Evolutionary conservation across 2,797 vertebrate genomes (phyloP).

Genomic region (Enteromius fasciolatus): DNA sequence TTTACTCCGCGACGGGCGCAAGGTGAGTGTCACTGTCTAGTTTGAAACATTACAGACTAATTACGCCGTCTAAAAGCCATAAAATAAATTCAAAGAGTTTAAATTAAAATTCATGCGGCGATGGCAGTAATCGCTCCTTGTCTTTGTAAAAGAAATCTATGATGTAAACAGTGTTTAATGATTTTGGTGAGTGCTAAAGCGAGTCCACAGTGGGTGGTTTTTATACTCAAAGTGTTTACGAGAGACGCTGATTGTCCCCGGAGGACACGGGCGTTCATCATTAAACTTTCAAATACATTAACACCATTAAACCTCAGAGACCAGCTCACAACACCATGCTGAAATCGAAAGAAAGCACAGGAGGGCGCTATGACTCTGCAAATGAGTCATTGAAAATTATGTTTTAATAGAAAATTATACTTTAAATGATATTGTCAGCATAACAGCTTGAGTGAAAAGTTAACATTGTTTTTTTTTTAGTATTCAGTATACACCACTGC

Average conservation of each 20-base stretch:
- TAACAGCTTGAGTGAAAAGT: slow-evolving; percentile 1
- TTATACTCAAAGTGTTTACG: slow-evolving; percentile 22
- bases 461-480: background rate
- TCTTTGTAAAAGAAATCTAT: slow-evolving; percentile 24
- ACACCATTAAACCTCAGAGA: slow-evolving; percentile 17
- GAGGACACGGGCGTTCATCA: slow-evolving; percentile 1
- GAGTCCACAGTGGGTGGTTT: slow-evolving; percentile 12
- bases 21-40: slow-evolving; percentile 7
- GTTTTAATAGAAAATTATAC: background rate
- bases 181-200: slow-evolving; percentile 6
- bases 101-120: slow-evolving; percentile 1
- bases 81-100: background rate
- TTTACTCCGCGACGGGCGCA: background rate
- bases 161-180: slow-evolving; percentile 28
- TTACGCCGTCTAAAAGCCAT: slow-evolving; percentile 1
- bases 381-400: background rate
- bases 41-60: background rate
- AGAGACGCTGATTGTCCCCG: background rate
- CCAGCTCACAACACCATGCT: background rate
- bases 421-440: background rate
- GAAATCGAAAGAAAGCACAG: slow-evolving; percentile 39
- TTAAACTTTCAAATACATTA: slow-evolving; percentile 5
- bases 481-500: background rate
- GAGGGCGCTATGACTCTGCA: slow-evolving; percentile 46
- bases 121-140: background rate